Conservation (phyloP, 1,140 invertebrate genomes). For the Drosophila punjabiensis region DNA sequence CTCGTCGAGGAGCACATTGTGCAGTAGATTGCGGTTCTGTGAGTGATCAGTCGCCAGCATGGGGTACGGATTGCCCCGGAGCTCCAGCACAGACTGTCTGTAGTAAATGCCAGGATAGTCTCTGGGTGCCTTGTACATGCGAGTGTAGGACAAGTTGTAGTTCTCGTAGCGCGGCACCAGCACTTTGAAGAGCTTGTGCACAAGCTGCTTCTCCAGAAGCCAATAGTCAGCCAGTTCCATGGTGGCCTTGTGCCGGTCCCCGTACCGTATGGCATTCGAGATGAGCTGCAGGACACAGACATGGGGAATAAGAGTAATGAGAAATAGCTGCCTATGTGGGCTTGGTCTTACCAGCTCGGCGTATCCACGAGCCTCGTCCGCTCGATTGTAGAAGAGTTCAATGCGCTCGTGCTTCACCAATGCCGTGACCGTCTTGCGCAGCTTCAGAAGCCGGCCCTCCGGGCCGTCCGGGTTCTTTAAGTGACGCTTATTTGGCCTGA, state of each 20-base stretch:
- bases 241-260: constrained; percentile 92
- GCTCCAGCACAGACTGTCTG: constrained; percentile 90
- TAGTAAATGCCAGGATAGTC: constrained; percentile 87
- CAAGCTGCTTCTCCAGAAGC: constrained; percentile 94
- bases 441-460: constrained; percentile 90
- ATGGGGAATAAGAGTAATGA: not conserved
- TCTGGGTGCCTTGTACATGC: constrained; percentile 89
- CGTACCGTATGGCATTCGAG: constrained; percentile 94
- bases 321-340: not conserved
- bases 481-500: constrained; percentile 87
- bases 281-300: constrained; percentile 89
- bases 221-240: constrained; percentile 97
- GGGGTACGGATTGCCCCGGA: constrained; percentile 91
- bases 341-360: constrained; percentile 90
- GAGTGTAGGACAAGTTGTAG: constrained; percentile 90
- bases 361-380: constrained; percentile 95
- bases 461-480: constrained; percentile 90
- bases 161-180: constrained; percentile 93
- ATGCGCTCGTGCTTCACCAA: constrained; percentile 95
- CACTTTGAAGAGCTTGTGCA: constrained; percentile 97
- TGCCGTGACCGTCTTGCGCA: constrained; percentile 93
- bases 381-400: constrained; percentile 91
- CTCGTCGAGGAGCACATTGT: constrained; percentile 90
- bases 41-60: constrained; percentile 86
- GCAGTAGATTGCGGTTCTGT: constrained; percentile 88